These are phyloP conservation scores for Dinoponera quadriceps DNA, from an alignment of 1,140 invertebrate genomes.

Conservation along the genomic window DNA sequence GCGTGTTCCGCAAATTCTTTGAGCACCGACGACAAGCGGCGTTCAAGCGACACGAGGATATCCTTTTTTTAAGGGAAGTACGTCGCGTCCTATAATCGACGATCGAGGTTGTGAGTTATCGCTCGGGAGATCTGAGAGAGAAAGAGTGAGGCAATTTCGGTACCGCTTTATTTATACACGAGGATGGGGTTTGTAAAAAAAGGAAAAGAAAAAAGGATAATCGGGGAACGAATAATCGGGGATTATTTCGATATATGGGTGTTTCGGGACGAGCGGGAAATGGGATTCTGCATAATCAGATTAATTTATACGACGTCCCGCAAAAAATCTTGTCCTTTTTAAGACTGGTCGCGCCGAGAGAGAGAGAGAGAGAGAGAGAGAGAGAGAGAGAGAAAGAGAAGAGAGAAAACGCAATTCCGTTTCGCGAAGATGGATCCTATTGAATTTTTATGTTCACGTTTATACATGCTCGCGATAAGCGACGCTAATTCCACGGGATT, in stretches of 20 bases:
- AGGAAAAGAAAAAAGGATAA: neutral
- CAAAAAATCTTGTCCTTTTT: constrained; percentile 39
- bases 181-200: neutral
- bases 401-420: constrained; percentile 21
- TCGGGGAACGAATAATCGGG: constrained; percentile 30
- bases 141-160: neutral
- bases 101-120: neutral
- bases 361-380: too few relatives aligned
- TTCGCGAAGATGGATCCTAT: constrained; percentile 23
- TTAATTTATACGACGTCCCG: constrained; percentile 34
- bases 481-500: neutral
- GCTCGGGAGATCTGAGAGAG: neutral
- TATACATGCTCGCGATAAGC: neutral
- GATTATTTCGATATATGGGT: constrained; percentile 22
- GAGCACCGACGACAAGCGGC: neutral
- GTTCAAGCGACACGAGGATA: neutral
- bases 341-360: neutral
- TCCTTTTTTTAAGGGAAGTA: neutral
- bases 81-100: neutral
- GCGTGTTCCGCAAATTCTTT: neutral
- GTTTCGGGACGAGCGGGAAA: neutral
- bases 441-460: constrained; percentile 12
- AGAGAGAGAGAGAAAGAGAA: too few relatives aligned
- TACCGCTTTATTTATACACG: constrained; percentile 13
- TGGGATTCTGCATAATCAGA: constrained; percentile 38